Base-by-base conservation (phyloP, 1,140 invertebrate species). In the Zelostemma sp. region DNA sequence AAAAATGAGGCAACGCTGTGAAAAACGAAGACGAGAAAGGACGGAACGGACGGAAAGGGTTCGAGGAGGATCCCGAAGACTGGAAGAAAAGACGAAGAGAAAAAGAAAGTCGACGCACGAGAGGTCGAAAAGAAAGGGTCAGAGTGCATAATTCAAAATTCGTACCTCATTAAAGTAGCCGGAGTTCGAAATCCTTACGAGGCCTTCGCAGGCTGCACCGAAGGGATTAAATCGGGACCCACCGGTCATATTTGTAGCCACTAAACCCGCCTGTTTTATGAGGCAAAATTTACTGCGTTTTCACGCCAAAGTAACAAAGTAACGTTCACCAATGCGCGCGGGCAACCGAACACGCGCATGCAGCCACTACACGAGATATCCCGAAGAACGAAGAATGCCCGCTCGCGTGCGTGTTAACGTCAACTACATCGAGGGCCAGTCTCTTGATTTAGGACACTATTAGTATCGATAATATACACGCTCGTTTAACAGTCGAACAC, bases 211-310 rank as follows among this genome's bases (percentile, higher is more conserved):
- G 58, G 55, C 47, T 63, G 33, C 41, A 48, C 41, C 53, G 48
- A 45, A 55, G 58, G 62, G 66, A 68, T 71, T 74, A 72, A 74
- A 69, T 43, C 49, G 59, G 60, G 64, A 59, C 62, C 68, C 33
- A 68, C 59, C 63, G 73, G 63, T 77, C 79, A 79, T 81, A 81
- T 83, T 83, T 83, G 81, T 83, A 77, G 81, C 78, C 80, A 83
- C 78, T 83, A 81, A 83, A 81, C 73, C 68, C 68, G 68, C 59
- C 59, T 72, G 68, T 80, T 83, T 83, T 81, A 81, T 76, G 78
- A 72, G 60, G 62, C 60, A 66, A 80, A 80, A 81, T 81, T 81
- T 81, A 83, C 81, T 75, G 68, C 77, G 57, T 80, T 81, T 81
- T 78, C 78, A 77, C 78, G 76, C 75, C 70, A 72, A 73, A 79